Conservation (phyloP, 2,113 vertebrate species). For the Motacilla alba region DNA sequence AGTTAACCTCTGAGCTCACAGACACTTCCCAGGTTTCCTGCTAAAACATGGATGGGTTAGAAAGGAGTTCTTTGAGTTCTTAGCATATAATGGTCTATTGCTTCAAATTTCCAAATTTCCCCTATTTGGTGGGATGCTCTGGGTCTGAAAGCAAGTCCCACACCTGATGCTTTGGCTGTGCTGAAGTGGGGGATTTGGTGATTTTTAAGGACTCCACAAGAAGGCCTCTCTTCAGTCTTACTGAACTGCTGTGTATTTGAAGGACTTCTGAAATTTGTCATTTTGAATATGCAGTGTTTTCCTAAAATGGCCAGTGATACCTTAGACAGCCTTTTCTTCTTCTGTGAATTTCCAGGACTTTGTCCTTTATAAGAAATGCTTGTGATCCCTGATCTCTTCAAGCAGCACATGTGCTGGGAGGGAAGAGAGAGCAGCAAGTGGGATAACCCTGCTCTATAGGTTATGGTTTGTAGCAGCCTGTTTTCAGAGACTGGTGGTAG, state of each 20-base stretch:
- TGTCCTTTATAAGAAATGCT: not conserved
- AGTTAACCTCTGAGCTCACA: not conserved
- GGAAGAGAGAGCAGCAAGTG: not conserved
- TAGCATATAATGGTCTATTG: not conserved
- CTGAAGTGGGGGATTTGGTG: not conserved
- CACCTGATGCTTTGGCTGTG: not conserved
- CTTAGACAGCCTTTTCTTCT: constrained; percentile 17
- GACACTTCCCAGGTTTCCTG: not conserved
- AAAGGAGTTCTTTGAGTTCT: not conserved
- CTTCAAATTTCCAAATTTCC: not conserved
- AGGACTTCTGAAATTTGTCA: not conserved
- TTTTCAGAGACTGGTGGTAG: not conserved
- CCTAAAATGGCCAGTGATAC: not conserved
- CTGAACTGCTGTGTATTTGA: not conserved
- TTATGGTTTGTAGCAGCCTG: not conserved
- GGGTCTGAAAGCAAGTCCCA: not conserved
- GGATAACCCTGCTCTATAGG: not conserved
- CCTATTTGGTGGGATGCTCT: not conserved
- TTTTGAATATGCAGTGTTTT: not conserved
- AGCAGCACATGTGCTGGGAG: not conserved
- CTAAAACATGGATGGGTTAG: not conserved
- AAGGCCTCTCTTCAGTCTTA: not conserved
- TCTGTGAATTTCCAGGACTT: not conserved
- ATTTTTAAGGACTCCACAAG: not conserved
- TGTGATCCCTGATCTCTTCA: not conserved